Conservation (phyloP, 2,113 vertebrate genomes). For the Corythoichthys haematopterus region DNA sequence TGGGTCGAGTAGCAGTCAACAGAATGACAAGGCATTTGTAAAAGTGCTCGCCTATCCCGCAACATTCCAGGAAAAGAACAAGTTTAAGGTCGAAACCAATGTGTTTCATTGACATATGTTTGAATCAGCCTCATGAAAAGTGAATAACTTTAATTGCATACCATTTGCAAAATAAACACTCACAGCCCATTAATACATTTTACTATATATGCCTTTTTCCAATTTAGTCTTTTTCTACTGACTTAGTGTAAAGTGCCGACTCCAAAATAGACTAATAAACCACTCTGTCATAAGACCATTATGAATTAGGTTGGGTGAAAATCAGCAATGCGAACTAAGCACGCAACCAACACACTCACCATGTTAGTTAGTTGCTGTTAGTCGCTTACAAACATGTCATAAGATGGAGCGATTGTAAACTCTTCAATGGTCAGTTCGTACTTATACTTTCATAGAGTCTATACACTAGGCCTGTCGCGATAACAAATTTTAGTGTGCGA, state of each 20-base stretch:
- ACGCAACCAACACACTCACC: neutral
- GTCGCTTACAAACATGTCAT: neutral
- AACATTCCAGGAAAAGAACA: neutral
- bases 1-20: constrained; percentile 13
- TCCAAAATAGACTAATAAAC: neutral
- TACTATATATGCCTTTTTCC: neutral
- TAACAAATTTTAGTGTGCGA: too few species aligned
- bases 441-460: too few species aligned
- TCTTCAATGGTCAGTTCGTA: neutral
- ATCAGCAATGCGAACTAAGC: neutral
- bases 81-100: constrained; percentile 3
- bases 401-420: neutral
- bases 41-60: neutral
- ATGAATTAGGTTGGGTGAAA: neutral
- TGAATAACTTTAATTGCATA: neutral
- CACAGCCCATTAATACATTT: neutral
- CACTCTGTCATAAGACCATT: neutral
- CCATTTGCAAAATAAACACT: neutral
- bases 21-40: constrained; percentile 22
- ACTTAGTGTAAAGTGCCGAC: neutral
- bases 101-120: constrained; percentile 7
- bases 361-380: neutral
- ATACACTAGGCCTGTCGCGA: too few species aligned
- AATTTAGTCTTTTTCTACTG: neutral
- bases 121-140: neutral